phyloP scores from a whole-genome alignment of 2,888 invertebrate genomes.

The Andricus quercusramuli region DNA sequence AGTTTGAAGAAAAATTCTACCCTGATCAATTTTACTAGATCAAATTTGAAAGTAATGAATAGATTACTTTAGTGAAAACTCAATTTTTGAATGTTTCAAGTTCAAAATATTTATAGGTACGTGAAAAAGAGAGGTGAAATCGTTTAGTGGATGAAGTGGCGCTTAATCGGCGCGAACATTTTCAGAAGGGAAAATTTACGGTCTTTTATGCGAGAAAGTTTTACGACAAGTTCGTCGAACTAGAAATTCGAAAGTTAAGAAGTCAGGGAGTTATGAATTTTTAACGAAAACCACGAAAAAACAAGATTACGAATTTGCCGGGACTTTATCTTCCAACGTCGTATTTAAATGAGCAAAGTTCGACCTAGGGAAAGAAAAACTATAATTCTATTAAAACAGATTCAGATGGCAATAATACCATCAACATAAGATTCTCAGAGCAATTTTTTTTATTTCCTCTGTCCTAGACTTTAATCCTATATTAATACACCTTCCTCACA shows the following conservation, averaged over 20 bases:
- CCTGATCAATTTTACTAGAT: not conserved
- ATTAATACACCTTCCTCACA: no score
- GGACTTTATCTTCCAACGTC: constrained; percentile 7
- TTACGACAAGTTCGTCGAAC: constrained; percentile 19
- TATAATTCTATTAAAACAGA: not conserved
- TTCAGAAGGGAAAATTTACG: not conserved
- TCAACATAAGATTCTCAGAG: not conserved
- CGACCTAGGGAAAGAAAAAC: not conserved
- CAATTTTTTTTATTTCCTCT: not conserved
- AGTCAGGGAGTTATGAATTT: constrained; percentile 38
- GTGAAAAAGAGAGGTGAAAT: not conserved
- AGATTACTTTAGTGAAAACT: not conserved
- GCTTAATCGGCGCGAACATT: not conserved
- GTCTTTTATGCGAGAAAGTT: constrained; percentile 17
- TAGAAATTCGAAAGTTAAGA: constrained; percentile 1
- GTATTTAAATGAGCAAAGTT: constrained; percentile 30
- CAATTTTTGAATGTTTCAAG: not conserved
- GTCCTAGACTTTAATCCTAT: no score
- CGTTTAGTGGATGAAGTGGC: not conserved
- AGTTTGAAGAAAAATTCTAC: not conserved
- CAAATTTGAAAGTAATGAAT: not conserved
- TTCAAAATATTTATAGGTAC: not conserved
- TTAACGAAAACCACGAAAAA: constrained; percentile 29
- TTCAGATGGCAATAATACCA: not conserved
- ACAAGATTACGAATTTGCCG: constrained; percentile 32